A percentile compares a stretch with the other conserved stretches of the same genome.
phyloP scores from a whole-genome alignment of 2,888 invertebrate species.

The Ophioninae sp. region DNA sequence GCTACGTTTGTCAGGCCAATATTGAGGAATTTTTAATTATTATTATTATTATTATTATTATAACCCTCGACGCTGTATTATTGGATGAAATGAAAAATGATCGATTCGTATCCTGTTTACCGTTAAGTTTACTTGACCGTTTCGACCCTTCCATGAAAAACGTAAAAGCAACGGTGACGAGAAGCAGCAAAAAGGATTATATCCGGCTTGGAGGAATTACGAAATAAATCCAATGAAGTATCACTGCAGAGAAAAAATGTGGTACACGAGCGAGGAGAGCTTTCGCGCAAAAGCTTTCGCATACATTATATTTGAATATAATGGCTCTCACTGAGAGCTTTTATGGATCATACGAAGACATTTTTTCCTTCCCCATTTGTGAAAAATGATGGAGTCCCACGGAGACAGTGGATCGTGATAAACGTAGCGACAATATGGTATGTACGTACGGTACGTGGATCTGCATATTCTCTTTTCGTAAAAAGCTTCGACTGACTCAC shows the following conservation, averaged over 20 bases:
- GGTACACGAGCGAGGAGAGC: neutral
- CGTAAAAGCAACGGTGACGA: neutral
- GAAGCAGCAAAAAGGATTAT: neutral
- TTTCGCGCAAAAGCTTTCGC: neutral
- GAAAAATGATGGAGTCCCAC: neutral
- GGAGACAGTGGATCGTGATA: neutral
- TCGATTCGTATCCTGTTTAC: neutral
- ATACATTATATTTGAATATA: neutral
- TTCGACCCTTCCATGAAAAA: neutral
- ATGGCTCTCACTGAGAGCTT: neutral
- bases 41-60: neutral
- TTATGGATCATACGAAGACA: neutral
- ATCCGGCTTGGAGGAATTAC: neutral
- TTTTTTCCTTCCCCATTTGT: neutral
- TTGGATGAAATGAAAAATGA: neutral
- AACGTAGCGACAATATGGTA: neutral
- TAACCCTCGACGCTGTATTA: neutral
- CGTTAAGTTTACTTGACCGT: neutral
- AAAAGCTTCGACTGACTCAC: neutral
- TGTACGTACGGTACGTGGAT: neutral
- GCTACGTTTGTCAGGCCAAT: neutral
- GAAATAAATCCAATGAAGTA: neutral
- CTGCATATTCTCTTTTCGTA: neutral
- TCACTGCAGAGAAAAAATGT: neutral
- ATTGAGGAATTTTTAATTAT: neutral